phyloP scores from a whole-genome alignment of 2,888 invertebrate genomes.

The Smittia aterrima region DNA sequence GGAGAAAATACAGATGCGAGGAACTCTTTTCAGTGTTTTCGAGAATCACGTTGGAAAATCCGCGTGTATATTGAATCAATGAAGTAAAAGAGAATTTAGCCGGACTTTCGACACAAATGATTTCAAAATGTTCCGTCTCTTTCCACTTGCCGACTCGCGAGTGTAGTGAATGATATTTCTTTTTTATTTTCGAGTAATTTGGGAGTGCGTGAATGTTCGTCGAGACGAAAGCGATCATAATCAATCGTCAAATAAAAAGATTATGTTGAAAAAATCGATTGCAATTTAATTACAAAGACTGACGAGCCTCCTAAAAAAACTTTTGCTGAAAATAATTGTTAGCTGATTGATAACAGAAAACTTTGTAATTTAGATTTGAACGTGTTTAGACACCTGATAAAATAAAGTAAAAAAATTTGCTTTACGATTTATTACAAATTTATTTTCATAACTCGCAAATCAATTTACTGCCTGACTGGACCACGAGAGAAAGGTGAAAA shows the following conservation, averaged over 20 bases:
- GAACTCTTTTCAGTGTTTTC: not conserved
- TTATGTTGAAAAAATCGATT: no score
- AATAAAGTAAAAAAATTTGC: no score
- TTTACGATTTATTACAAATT: no score
- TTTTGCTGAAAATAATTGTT: no score
- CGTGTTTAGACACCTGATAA: no score
- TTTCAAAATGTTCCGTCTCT: constrained; percentile 32
- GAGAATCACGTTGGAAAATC: not conserved
- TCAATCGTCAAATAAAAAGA: no score
- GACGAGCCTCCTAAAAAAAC: no score
- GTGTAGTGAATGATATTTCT: not conserved
- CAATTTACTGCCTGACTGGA: not conserved
- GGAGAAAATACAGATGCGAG: not conserved
- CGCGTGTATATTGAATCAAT: constrained; percentile 2
- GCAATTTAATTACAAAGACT: no score
- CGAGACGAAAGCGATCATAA: not conserved
- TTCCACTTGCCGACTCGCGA: constrained; percentile 19
- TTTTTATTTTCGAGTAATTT: not conserved
- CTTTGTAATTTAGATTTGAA: no score
- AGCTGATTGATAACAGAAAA: no score
- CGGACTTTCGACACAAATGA: not conserved
- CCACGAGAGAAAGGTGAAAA: constrained; percentile 16
- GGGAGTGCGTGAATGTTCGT: not conserved
- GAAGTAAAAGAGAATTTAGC: not conserved
- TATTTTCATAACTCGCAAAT: no score